These are phyloP conservation scores for Callimorpha dominula DNA, from an alignment of 2,888 invertebrate species.

Conservation along the genomic window DNA sequence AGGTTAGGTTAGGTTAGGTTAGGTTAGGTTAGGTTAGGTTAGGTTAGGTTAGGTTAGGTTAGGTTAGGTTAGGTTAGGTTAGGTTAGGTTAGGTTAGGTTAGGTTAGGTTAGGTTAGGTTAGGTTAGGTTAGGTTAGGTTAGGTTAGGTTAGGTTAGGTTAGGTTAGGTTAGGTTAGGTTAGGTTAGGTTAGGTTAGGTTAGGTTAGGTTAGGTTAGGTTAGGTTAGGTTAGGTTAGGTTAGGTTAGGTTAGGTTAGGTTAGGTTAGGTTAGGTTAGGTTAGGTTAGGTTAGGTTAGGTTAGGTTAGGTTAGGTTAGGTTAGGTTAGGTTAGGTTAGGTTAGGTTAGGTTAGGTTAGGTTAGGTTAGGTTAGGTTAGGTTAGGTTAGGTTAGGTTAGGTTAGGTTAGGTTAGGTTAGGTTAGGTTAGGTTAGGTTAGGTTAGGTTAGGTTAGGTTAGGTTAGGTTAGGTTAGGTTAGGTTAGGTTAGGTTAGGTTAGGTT, in stretches of 20 bases:
- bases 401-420: constrained; percentile 17
- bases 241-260: constrained; percentile 22
- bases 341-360: constrained; percentile 8
- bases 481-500: constrained; percentile 22
- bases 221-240: constrained; percentile 42
- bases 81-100: constrained; percentile 43
- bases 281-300: constrained; percentile 27
- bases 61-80: constrained; percentile 43
- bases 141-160: constrained; percentile 42
- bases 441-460: constrained; percentile 13
- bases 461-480: constrained; percentile 38
- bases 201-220: constrained; percentile 26
- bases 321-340: constrained; percentile 15
- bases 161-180: constrained; percentile 30
- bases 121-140: constrained; percentile 43
- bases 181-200: constrained; percentile 40
- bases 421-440: constrained; percentile 13
- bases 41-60: constrained; percentile 24
- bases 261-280: constrained; percentile 39
- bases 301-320: constrained; percentile 22
- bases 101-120: constrained; percentile 43
- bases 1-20: constrained; percentile 39
- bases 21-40: constrained; percentile 48
- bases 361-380: constrained; percentile 12
- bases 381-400: constrained; percentile 14